These are phyloP conservation scores for Bombus impatiens DNA, from an alignment of 1,140 invertebrate species.

Conservation along the genomic window DNA sequence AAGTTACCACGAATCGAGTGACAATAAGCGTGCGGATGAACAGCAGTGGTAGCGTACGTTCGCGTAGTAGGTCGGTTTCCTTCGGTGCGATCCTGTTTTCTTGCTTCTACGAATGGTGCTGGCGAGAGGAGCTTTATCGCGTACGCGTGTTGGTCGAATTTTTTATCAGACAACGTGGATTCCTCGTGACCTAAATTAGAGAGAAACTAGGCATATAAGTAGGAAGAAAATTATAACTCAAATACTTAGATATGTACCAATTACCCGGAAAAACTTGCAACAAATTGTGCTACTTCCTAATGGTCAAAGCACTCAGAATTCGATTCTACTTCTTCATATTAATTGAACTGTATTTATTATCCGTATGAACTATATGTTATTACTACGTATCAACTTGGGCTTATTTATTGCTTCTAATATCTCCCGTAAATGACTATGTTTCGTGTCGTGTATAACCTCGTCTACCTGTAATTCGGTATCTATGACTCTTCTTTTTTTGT, in stretches of 20 bases:
- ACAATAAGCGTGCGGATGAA: no score
- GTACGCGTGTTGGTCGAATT: not conserved
- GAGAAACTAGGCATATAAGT: not conserved
- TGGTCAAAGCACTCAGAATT: not conserved
- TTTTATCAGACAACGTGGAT: not conserved
- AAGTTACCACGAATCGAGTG: no score
- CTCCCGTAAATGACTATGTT: no score
- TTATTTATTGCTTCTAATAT: no score
- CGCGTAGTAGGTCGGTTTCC: no score
- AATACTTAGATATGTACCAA: not conserved
- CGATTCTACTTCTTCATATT: not conserved
- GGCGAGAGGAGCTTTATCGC: not conserved
- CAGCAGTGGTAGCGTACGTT: no score
- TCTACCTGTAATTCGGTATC: no score
- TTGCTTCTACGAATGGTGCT: no score
- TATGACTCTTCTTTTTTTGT: no score
- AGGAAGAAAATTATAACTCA: not conserved
- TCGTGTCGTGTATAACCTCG: no score
- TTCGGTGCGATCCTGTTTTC: no score
- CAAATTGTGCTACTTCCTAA: not conserved
- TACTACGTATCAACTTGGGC: no score
- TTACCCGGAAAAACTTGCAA: not conserved
- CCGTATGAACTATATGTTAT: not conserved
- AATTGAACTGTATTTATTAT: not conserved
- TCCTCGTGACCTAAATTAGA: not conserved